Percentiles rank a stretch among this genome's conserved stretches.
These are phyloP conservation scores for Notospermus geniculatus DNA, from an alignment of 1,140 invertebrate species.

Conservation along the genomic window DNA sequence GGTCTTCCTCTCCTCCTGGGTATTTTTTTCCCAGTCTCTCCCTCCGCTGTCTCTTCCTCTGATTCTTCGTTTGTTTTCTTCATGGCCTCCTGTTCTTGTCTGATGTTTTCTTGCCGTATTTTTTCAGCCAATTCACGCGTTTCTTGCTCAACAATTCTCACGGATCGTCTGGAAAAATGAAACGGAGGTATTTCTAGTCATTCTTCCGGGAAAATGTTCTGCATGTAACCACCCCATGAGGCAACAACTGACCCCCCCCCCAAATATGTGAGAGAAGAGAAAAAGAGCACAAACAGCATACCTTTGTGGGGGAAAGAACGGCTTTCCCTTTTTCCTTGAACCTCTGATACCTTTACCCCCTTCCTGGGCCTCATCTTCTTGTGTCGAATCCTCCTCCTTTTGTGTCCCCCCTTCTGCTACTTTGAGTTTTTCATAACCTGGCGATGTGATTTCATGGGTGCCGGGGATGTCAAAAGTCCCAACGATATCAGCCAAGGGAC, in stretches of 20 bases:
- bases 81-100: conserved; percentile 26
- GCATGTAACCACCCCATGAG: background rate
- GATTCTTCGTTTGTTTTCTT: conserved; percentile 15
- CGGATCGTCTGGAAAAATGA: conserved; percentile 30
- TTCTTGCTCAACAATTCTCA: conserved; percentile 35
- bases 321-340: too few relatives aligned
- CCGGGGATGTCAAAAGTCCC: too few relatives aligned
- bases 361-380: too few relatives aligned
- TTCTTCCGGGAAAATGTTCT: background rate
- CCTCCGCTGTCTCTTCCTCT: conserved; percentile 3
- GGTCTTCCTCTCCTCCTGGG: background rate
- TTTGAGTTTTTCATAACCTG: too few relatives aligned
- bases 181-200: background rate
- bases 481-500: too few relatives aligned
- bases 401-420: too few relatives aligned
- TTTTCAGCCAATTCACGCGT: conserved; percentile 39
- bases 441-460: too few relatives aligned
- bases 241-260: background rate
- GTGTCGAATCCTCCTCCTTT: too few relatives aligned
- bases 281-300: too few relatives aligned
- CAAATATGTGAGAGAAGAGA: too few relatives aligned
- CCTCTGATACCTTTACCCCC: too few relatives aligned
- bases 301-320: too few relatives aligned
- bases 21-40: conserved; percentile 1
- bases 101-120: conserved; percentile 41